Evolutionary conservation across 2,888 invertebrate genomes (phyloP).

Genomic region (Catocala fraxini): DNA sequence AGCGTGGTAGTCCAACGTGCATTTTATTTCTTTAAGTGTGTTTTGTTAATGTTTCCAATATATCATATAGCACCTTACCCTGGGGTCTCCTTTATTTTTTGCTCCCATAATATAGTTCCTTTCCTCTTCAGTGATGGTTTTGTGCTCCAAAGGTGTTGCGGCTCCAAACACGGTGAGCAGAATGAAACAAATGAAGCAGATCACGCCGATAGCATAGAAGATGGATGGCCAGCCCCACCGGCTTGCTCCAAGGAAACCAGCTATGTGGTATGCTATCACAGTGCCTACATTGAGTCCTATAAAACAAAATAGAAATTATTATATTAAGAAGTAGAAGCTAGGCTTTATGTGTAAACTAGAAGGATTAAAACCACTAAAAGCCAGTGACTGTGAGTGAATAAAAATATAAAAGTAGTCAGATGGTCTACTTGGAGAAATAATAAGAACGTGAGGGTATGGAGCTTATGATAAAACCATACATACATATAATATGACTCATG

Average conservation of each 20-base stretch:
- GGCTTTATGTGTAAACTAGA: too few relatives aligned
- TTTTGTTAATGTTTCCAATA: too few relatives aligned
- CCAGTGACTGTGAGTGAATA: too few relatives aligned
- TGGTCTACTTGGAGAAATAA: too few relatives aligned
- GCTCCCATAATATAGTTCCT: slow-evolving; percentile 73
- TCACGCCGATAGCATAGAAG: slow-evolving; percentile 87
- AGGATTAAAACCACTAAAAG: too few relatives aligned
- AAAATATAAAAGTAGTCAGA: too few relatives aligned
- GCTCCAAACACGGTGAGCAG: slow-evolving; percentile 78
- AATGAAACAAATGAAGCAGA: slow-evolving; percentile 81
- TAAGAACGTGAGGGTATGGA: too few relatives aligned
- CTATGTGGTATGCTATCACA: slow-evolving; percentile 88
- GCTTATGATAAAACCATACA: too few relatives aligned
- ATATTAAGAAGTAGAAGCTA: too few relatives aligned
- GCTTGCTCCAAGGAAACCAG: slow-evolving; percentile 87
- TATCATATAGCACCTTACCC: slow-evolving; percentile 35
- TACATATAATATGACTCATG: too few relatives aligned
- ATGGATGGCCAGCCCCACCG: slow-evolving; percentile 89
- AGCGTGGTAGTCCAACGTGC: too few relatives aligned
- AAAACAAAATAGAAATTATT: slow-evolving; percentile 9
- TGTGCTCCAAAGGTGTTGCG: slow-evolving; percentile 77
- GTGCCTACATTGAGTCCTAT: slow-evolving; percentile 90
- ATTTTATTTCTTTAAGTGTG: too few relatives aligned
- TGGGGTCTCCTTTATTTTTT: slow-evolving; percentile 40
- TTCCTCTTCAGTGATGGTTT: slow-evolving; percentile 77